Base-by-base conservation (phyloP, 2,797 vertebrate genomes). In the Lateolabrax maculatus region DNA sequence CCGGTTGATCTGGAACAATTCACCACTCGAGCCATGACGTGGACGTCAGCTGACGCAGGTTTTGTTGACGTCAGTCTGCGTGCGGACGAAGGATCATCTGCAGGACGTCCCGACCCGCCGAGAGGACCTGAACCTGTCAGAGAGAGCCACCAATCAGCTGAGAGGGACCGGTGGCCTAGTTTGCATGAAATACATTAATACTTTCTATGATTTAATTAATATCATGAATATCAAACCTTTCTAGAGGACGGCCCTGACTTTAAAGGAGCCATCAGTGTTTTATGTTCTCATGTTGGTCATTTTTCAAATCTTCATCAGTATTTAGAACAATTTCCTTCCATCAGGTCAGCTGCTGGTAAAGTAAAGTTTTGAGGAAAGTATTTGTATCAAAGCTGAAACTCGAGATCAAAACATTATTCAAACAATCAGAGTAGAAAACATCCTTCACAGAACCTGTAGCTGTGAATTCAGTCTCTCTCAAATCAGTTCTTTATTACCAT, bases 131-230 rank as follows among this genome's bases (percentile, higher is more conserved):
- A 56, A 49, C 18, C 65, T 37, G 46, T 80, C 76, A 19, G 25
- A 56, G 41, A 58, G 49, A 48, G 68, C 44, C 46, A 9, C 75
- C 72, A 71, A 61, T 75, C 71, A 36, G 72, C 78, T 29, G 75
- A 77, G 63, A 79, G 69, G 37, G 80, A 53, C 39, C 1, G 29
- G 34, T 49, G 83, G 84, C 85, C 75, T 69, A 60, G 66, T 87
- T 71, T 89, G 91, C 91, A 93, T 92, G 90, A 90, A 63, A 84
- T 48, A 37, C 81, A 27, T 62, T 44, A 61, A 41, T 74, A 67
- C 36, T 77, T 80, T 41, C 0, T 73, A 29, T 71, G 78, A 82
- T 90, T 87, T 84, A n/a, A 80, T 64, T 69, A 71, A 65, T 49
- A 63, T 79, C 63, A 70, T 5, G 36, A 75, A 58, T 77, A 43